phyloP scores from a whole-genome alignment of 2,888 invertebrate genomes.

The Chelonus formosanus region DNA sequence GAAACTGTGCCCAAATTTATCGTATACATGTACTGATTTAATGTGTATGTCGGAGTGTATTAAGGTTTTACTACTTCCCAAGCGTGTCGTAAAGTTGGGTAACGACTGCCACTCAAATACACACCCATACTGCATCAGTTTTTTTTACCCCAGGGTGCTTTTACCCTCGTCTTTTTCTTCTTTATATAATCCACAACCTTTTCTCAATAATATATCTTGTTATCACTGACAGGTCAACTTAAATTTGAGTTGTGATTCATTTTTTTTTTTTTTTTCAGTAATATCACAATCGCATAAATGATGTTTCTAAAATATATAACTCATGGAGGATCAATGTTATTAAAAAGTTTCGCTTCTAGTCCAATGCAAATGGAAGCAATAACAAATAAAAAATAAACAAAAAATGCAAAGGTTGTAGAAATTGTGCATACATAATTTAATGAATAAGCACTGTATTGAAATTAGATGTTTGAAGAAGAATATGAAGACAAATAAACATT shows the following conservation, averaged over 20 bases:
- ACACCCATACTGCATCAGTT: conserved; percentile 7
- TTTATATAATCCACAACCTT: conserved; percentile 7
- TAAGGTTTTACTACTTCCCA: conserved; percentile 31
- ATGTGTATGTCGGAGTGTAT: conserved; percentile 24
- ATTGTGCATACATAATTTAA: no score
- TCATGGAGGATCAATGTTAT: no score
- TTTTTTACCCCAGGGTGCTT: conserved; percentile 10
- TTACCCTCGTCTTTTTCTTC: conserved; percentile 7
- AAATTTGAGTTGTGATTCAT: conserved; percentile 5
- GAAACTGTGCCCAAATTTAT: conserved; percentile 17
- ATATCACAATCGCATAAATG: conserved; percentile 8
- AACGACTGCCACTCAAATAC: conserved; percentile 17
- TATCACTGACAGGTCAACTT: conserved; percentile 23
- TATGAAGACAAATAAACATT: no score
- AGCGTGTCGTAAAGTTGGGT: conserved; percentile 21
- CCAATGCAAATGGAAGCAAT: no score
- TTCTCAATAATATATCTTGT: conserved; percentile 16
- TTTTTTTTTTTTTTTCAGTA: conserved; percentile 3
- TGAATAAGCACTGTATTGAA: no score
- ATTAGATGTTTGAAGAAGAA: no score
- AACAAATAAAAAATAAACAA: no score
- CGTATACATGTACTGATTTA: conserved; percentile 1
- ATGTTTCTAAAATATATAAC: no score
- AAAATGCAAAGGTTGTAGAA: no score
- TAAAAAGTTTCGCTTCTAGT: no score